Evolutionary conservation across 2,888 invertebrate species (phyloP), one percentile per base, ranked within the genome.

Genomic region (Altica lythri): DNA sequence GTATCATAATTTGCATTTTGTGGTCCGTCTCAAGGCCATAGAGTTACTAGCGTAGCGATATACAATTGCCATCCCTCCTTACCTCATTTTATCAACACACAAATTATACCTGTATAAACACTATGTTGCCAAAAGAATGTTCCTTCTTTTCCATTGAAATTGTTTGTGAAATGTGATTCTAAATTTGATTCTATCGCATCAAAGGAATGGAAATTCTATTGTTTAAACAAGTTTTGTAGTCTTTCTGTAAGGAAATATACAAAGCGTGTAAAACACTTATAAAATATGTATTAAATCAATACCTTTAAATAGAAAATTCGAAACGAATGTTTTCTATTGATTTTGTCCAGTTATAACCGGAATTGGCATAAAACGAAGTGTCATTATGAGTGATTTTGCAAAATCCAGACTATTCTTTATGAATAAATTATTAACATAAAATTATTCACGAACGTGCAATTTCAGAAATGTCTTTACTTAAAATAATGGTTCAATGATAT

Each of bases 11-110:
- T 68, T 68, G 68, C 68, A 68, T 68, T 48, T 48, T 63, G 66
- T 66, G 65, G 66, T 63, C 63, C 60, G 68, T 68, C 68, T 68
- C 68, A 68, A 68, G 68, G 68, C 65, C 66, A 68, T n/a, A n/a
- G n/a, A n/a, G n/a, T n/a, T n/a, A n/a, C 60, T 55, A 57, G 47
- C 55, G 19, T 40, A 40, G 40, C 40, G 12, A 40, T 12, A 13
- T 40, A 22, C 14, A 40, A 9, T 19, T 14, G 2, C 19, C 16
- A 34, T 22, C 4, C 25, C 10, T 22, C 40, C 40, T 13, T 14
- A 40, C 16, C 37, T 18, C 12, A 37, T 10, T 18, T 18, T 5
- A 40, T 12, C 13, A 16, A n/a, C n/a, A n/a, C n/a, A n/a, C n/a
- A n/a, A n/a, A n/a, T n/a, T n/a, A n/a, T n/a, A n/a, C n/a, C n/a